Conservation (phyloP, 2,888 invertebrate genomes). For the Leucozona laternaria region DNA sequence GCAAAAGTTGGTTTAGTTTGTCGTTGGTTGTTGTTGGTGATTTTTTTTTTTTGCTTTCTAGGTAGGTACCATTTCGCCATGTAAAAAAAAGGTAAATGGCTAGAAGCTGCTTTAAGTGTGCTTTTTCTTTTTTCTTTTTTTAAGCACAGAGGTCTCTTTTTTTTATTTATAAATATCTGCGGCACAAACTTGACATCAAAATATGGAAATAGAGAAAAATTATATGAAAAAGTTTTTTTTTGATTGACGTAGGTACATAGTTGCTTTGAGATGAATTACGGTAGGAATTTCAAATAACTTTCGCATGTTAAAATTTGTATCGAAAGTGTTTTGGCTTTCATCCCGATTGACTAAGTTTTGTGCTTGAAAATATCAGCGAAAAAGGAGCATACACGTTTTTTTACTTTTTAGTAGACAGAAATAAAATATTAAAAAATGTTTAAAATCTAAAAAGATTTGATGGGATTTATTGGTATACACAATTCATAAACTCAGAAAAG, state of each 20-base stretch:
- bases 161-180: constrained; percentile 27
- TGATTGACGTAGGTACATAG: not conserved
- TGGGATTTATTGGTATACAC: no score
- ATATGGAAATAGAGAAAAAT: constrained; percentile 22
- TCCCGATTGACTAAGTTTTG: not conserved
- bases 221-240: not conserved
- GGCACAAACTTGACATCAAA: constrained; percentile 63
- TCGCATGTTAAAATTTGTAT: not conserved
- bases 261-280: not conserved
- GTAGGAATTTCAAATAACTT: not conserved
- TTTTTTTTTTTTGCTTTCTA: not conserved
- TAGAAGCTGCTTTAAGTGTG: constrained; percentile 44
- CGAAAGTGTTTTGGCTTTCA: not conserved
- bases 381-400: not conserved
- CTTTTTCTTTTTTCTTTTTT: constrained; percentile 33
- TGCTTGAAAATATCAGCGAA: not conserved
- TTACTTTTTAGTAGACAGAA: no score
- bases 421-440: no score
- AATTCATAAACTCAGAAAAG: no score
- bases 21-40: not conserved
- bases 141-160: constrained; percentile 6
- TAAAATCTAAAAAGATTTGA: no score
- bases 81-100: constrained; percentile 34
- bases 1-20: constrained; percentile 42
- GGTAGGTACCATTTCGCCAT: constrained; percentile 7